Evolutionary conservation across 2,113 vertebrate species (phyloP).

Genomic region (Microcebus lehilahytsara): DNA sequence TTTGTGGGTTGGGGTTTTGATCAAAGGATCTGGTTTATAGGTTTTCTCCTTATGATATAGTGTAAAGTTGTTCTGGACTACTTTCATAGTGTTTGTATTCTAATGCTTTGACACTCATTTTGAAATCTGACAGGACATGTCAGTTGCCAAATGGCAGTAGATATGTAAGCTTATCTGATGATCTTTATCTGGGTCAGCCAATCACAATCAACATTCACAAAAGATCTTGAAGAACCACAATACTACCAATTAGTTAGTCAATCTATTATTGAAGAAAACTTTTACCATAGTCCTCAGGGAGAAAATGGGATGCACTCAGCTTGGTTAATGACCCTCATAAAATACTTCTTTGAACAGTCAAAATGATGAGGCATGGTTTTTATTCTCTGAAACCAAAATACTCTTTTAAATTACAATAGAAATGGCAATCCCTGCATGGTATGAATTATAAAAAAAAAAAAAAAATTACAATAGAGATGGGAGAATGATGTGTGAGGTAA

Average conservation of each 20-base stretch:
- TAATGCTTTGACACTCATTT: conserved; percentile 1
- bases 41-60: not conserved
- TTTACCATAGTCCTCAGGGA: not conserved
- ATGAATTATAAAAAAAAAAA: too few relatives aligned
- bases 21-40: not conserved
- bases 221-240: not conserved
- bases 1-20: not conserved
- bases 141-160: not conserved
- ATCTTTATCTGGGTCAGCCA: not conserved
- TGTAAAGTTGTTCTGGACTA: not conserved
- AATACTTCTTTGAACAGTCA: not conserved
- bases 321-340: not conserved
- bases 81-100: not conserved
- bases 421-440: not conserved
- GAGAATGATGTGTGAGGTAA: not conserved
- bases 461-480: not conserved
- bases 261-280: not conserved
- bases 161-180: not conserved
- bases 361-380: not conserved
- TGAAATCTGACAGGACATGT: not conserved
- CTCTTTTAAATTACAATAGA: conserved; percentile 1
- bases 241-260: not conserved
- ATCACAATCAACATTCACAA: not conserved
- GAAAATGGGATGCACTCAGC: not conserved
- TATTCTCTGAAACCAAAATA: not conserved